A percentile compares a stretch with the other conserved stretches of the same genome.
Evolutionary conservation across 2,113 vertebrate genomes (phyloP).

Genomic region (Phalacrocorax aristotelis): DNA sequence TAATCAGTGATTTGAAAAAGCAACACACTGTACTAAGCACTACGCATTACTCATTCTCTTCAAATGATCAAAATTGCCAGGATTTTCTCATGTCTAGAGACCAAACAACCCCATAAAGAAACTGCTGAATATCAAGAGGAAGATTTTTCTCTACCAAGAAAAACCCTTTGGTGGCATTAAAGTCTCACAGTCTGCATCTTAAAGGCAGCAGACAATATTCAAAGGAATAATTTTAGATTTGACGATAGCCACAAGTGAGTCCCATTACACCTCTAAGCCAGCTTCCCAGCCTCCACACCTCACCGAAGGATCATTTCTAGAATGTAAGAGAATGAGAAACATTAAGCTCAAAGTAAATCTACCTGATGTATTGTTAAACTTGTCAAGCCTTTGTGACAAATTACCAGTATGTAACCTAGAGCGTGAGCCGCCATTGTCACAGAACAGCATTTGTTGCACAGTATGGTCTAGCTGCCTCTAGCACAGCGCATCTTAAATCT

Average conservation of each 20-base stretch:
- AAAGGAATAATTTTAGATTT: slow-evolving; percentile 47
- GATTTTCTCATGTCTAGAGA: slow-evolving; percentile 24
- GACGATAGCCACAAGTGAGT: neutral
- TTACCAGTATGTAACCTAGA: neutral
- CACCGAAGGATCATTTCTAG: slow-evolving; percentile 7
- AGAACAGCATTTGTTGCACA: neutral
- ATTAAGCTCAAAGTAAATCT: slow-evolving; percentile 38
- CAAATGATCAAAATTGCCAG: slow-evolving; percentile 41
- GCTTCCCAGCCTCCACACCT: neutral
- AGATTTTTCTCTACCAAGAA: slow-evolving; percentile 5
- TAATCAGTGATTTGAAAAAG: slow-evolving; percentile 55
- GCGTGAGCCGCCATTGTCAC: rapidly evolving
- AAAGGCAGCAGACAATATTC: slow-evolving; percentile 56
- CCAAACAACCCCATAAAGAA: slow-evolving; percentile 36
- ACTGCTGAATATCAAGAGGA: slow-evolving; percentile 47
- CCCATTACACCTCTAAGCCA: slow-evolving; percentile 53
- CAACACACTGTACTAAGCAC: slow-evolving; percentile 26
- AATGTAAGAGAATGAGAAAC: slow-evolving; percentile 34
- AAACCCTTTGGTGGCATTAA: slow-evolving; percentile 36
- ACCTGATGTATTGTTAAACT: slow-evolving; percentile 22
- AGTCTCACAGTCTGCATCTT: slow-evolving; percentile 30
- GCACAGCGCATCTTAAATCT: neutral
- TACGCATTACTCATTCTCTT: neutral
- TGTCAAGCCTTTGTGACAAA: slow-evolving; percentile 19
- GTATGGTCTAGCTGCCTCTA: neutral